These are phyloP conservation scores for Dendronephthya gigantea DNA, from an alignment of 64 coral and sea anemone genomes.

Conservation along the genomic window DNA sequence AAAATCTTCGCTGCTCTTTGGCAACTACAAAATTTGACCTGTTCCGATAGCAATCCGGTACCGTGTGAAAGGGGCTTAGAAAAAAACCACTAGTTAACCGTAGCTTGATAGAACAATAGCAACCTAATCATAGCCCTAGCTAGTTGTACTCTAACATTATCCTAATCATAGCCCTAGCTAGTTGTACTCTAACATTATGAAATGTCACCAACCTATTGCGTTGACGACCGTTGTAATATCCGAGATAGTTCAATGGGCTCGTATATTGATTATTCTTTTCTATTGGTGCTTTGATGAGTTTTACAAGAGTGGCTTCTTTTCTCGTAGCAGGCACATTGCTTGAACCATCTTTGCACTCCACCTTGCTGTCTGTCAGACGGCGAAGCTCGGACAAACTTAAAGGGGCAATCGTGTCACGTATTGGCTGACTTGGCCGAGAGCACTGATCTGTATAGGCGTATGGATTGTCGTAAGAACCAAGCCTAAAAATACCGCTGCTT, in stretches of 20 bases:
- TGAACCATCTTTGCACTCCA: neutral
- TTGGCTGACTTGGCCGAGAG: neutral
- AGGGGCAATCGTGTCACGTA: neutral
- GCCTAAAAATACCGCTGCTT: neutral
- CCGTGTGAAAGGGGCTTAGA: too few species aligned
- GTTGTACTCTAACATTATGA: too few species aligned
- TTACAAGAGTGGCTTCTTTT: neutral
- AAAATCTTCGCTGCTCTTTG: too few species aligned
- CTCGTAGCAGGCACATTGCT: neutral
- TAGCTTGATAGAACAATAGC: too few species aligned
- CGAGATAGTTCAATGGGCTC: constrained; percentile 8
- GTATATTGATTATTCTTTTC: neutral
- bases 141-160: too few species aligned
- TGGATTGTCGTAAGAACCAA: neutral
- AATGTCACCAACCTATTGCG: neutral
- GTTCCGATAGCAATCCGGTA: too few species aligned
- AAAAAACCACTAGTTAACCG: too few species aligned
- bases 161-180: too few species aligned
- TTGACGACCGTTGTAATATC: constrained; percentile 1
- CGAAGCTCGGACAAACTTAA: neutral
- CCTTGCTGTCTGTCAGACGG: neutral
- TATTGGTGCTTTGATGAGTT: neutral
- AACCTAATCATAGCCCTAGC: too few species aligned
- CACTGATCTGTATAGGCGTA: neutral
- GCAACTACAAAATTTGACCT: too few species aligned